Conservation (phyloP, 2,888 invertebrate species). For the Bruchidius siliquastri region DNA sequence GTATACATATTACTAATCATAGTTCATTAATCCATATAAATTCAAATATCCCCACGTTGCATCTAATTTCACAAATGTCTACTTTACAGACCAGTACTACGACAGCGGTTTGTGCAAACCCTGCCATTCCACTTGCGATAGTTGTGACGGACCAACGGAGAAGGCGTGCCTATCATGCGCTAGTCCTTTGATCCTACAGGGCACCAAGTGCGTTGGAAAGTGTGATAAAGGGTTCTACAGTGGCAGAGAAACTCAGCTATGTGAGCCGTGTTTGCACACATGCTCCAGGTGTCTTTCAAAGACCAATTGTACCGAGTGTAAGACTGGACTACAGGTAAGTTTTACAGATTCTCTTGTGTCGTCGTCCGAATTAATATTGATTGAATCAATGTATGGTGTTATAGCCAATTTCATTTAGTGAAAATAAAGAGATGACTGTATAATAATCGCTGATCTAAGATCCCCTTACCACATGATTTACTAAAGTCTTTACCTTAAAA, state of each 20-base stretch:
- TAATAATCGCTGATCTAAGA: no score
- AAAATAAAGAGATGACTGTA: no score
- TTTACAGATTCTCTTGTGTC: neutral
- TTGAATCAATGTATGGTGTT: no score
- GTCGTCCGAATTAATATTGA: no score
- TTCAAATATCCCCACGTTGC: neutral
- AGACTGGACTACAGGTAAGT: constrained; percentile 60
- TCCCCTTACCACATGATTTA: no score
- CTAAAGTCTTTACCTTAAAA: no score
- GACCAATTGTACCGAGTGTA: constrained; percentile 75
- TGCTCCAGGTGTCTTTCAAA: constrained; percentile 74
- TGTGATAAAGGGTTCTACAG: constrained; percentile 69
- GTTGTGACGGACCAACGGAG: constrained; percentile 75
- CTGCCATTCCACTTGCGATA: constrained; percentile 75
- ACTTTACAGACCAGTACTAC: constrained; percentile 63
- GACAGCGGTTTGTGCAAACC: constrained; percentile 66
- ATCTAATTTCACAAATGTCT: neutral
- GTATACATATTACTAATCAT: neutral
- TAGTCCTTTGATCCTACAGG: constrained; percentile 68
- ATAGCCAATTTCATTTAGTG: no score
- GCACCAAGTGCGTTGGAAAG: constrained; percentile 67
- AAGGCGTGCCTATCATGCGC: constrained; percentile 70
- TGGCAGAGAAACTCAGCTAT: constrained; percentile 59
- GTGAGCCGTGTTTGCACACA: constrained; percentile 75
- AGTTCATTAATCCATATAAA: neutral